Conservation (phyloP, 2,797 vertebrate genomes). For the Megaceryle alcyon region DNA sequence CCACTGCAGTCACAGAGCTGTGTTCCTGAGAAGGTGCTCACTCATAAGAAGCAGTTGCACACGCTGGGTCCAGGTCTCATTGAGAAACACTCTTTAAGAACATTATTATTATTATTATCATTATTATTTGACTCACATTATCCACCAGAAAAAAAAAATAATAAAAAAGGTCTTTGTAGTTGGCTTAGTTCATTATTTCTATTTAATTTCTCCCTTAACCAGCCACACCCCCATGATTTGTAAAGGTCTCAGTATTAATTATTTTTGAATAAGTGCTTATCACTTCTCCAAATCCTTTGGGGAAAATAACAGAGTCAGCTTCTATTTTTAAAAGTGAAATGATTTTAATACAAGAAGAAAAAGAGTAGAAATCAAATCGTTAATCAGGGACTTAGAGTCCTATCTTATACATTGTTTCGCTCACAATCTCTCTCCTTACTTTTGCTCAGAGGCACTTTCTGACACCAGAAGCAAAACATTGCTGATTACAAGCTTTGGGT, state of each 20-base stretch:
- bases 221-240: neutral
- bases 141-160: neutral
- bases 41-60: neutral
- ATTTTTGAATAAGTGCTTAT: neutral
- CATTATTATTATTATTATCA: neutral
- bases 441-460: conserved; percentile 11
- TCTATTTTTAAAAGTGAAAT: neutral
- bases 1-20: neutral
- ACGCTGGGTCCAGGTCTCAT: rapidly evolving
- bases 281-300: neutral
- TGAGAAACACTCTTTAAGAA: neutral
- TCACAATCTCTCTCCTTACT: neutral
- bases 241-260: neutral
- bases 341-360: conserved; percentile 8
- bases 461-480: neutral
- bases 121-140: neutral
- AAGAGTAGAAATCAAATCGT: neutral
- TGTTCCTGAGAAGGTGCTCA: neutral
- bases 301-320: neutral
- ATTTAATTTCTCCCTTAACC: neutral
- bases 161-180: neutral
- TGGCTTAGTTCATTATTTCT: neutral
- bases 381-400: neutral
- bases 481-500: neutral
- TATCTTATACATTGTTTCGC: neutral